These are phyloP conservation scores for Brotogeris chrysoptera DNA, from an alignment of 2,797 vertebrate genomes.

Conservation along the genomic window DNA sequence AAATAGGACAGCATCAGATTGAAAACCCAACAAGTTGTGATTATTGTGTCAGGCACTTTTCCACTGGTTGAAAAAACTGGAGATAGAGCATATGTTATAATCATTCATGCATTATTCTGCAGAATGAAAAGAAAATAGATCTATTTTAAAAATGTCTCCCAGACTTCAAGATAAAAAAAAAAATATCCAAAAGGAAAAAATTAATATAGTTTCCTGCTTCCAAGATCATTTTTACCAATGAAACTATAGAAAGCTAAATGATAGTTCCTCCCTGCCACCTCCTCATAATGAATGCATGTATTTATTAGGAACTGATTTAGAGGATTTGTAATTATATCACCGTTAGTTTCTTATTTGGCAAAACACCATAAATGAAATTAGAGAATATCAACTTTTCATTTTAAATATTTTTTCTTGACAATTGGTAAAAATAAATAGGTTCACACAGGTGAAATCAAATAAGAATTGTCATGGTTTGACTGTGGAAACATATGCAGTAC, in stretches of 20 bases:
- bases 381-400: background rate
- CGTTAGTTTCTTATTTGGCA: background rate
- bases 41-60: slow-evolving; percentile 86
- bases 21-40: slow-evolving; percentile 85
- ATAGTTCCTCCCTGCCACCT: slow-evolving; percentile 25
- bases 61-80: slow-evolving; percentile 76
- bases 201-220: slow-evolving; percentile 71
- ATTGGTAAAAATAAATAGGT: background rate
- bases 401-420: background rate
- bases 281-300: background rate
- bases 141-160: slow-evolving; percentile 81
- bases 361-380: slow-evolving; percentile 18
- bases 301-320: slow-evolving; percentile 57
- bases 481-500: background rate
- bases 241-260: slow-evolving; percentile 69
- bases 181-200: slow-evolving; percentile 64
- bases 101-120: slow-evolving; percentile 84
- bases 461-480: background rate
- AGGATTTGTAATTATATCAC: background rate
- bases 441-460: background rate
- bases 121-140: slow-evolving; percentile 84
- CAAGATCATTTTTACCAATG: slow-evolving; percentile 79
- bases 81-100: slow-evolving; percentile 83
- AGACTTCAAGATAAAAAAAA: slow-evolving; percentile 69
- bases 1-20: slow-evolving; percentile 86